Evolutionary conservation across 2,797 vertebrate species (phyloP).

Genomic region (Coluber constrictor): DNA sequence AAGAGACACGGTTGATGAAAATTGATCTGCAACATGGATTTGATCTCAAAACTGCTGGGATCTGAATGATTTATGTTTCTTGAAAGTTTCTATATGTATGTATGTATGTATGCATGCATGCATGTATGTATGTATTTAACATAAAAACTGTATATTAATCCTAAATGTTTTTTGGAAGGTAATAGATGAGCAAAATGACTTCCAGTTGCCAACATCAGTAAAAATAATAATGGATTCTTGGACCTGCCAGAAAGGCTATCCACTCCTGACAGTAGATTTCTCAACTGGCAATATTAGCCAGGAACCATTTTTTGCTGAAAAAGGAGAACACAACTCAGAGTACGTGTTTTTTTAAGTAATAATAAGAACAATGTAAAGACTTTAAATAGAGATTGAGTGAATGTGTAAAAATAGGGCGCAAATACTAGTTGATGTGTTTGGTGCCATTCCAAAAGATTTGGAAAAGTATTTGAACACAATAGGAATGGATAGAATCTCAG

Average conservation of each 20-base stretch:
- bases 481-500: not conserved
- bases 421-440: not conserved
- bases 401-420: not conserved
- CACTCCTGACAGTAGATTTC: slow-evolving; percentile 72
- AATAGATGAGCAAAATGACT: slow-evolving; percentile 68
- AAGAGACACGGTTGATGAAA: not conserved
- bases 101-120: no score
- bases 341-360: slow-evolving; percentile 47
- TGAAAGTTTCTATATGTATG: not conserved
- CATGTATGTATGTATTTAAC: not conserved
- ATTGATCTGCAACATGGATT: not conserved
- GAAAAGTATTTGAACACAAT: not conserved
- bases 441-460: not conserved
- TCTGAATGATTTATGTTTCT: not conserved
- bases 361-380: not conserved
- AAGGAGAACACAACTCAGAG: slow-evolving; percentile 61
- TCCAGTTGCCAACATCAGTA: slow-evolving; percentile 69
- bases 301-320: slow-evolving; percentile 62
- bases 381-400: not conserved
- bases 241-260: slow-evolving; percentile 72
- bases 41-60: not conserved
- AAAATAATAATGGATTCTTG: slow-evolving; percentile 78
- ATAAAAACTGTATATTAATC: slow-evolving; percentile 25
- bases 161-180: slow-evolving; percentile 57
- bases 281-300: slow-evolving; percentile 69